Percentiles rank a stretch among this genome's conserved stretches.
Evolutionary conservation across 2,797 vertebrate genomes (phyloP).

Genomic region (Acanthurus lineatus): DNA sequence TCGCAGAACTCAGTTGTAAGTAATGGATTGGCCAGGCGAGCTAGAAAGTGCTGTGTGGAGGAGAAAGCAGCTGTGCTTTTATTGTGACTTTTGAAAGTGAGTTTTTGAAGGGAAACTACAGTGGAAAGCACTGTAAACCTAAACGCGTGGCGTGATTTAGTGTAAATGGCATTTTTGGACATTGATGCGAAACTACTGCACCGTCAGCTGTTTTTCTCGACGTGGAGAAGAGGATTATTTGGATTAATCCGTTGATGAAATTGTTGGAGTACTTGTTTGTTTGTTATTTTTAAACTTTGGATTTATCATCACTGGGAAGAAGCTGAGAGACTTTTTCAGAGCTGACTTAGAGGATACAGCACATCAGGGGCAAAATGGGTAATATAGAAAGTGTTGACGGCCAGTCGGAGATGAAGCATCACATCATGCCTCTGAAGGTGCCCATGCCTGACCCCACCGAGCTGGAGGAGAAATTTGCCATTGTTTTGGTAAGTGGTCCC

Average conservation of each 20-base stretch:
- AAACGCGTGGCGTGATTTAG: conserved; percentile 36
- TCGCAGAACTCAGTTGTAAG: conserved; percentile 30
- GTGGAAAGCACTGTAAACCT: conserved; percentile 55
- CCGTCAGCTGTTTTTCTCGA: conserved; percentile 54
- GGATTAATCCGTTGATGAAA: conserved; percentile 54
- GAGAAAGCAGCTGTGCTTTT: conserved; percentile 63
- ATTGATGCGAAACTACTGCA: conserved; percentile 44
- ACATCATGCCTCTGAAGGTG: conserved; percentile 92
- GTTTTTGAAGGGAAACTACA: conserved; percentile 49
- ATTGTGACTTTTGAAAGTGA: conserved; percentile 66
- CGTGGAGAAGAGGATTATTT: conserved; percentile 50
- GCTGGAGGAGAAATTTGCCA: conserved; percentile 96
- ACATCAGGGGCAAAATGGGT: conserved; percentile 84
- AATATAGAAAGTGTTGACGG: conserved; percentile 94
- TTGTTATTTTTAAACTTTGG: conserved; percentile 11
- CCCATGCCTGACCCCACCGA: conserved; percentile 97
- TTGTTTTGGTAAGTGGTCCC: conserved; percentile 93
- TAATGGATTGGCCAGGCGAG: conserved; percentile 81
- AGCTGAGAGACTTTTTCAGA: conserved; percentile 40
- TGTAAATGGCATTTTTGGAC: conserved; percentile 73
- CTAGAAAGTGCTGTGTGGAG: conserved; percentile 58
- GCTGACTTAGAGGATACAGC: conserved; percentile 29
- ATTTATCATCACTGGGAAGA: conserved; percentile 52
- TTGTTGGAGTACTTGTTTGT: conserved; percentile 38
- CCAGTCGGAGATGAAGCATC: conserved; percentile 89